Evolutionary conservation across 2,113 vertebrate genomes (phyloP).

Genomic region (Castor canadensis): DNA sequence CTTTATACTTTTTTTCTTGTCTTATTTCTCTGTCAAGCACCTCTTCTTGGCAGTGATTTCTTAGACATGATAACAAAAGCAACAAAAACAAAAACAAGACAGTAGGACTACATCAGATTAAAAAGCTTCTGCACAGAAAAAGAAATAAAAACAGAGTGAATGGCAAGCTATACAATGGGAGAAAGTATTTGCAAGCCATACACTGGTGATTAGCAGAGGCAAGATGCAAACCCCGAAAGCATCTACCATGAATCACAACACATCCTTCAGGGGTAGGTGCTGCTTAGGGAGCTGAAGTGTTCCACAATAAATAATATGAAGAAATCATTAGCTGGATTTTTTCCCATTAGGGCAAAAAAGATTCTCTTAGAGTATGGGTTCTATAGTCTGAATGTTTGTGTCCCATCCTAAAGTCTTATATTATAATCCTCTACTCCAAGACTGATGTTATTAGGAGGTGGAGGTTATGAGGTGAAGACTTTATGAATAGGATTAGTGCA

Average conservation of each 20-base stretch:
- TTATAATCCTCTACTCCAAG: background rate
- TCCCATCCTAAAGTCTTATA: background rate
- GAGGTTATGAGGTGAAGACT: too few species aligned
- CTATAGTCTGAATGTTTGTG: background rate
- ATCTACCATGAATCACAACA: background rate
- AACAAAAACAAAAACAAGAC: background rate
- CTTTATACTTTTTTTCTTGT: background rate
- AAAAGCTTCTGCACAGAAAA: background rate
- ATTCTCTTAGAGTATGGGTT: background rate
- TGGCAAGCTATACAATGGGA: background rate
- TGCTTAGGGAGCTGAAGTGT: background rate
- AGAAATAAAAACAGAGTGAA: background rate
- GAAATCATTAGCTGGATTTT: background rate
- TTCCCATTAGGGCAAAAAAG: too few species aligned
- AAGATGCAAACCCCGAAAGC: background rate
- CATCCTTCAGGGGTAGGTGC: background rate
- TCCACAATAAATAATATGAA: background rate
- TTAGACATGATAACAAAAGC: background rate
- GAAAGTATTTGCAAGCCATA: background rate
- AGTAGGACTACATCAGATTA: background rate
- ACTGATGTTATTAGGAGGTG: background rate
- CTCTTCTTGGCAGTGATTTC: background rate
- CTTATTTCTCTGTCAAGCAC: background rate
- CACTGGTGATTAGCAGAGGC: background rate
- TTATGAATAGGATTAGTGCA: background rate